Conservation (phyloP, 2,888 invertebrate species). For the Ophioninae sp. region DNA sequence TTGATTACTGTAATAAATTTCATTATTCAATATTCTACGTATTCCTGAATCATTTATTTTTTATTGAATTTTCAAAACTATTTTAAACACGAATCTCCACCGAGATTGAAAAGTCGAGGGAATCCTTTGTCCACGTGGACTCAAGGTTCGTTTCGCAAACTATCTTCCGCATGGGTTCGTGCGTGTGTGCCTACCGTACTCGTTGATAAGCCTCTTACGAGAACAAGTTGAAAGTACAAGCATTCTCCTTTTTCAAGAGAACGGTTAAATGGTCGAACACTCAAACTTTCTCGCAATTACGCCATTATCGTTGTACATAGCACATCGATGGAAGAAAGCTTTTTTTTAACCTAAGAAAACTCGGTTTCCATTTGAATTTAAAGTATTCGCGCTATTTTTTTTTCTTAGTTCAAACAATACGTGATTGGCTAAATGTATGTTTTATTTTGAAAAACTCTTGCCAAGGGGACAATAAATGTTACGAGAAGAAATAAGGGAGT, state of each 20-base stretch:
- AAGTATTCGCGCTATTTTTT: background rate
- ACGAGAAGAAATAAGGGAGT: too few relatives aligned
- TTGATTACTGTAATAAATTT: too few relatives aligned
- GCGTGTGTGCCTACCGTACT: background rate
- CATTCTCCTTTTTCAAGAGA: background rate
- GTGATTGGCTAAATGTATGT: too few relatives aligned
- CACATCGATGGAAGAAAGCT: too few relatives aligned
- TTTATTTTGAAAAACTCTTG: too few relatives aligned
- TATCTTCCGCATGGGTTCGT: background rate
- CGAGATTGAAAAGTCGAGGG: background rate
- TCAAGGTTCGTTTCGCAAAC: background rate
- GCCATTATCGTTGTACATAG: background rate
- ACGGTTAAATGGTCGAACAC: background rate
- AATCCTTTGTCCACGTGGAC: background rate
- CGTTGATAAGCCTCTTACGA: background rate
- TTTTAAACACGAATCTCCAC: background rate
- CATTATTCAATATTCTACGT: too few relatives aligned
- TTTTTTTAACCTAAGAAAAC: background rate
- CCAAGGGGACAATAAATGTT: too few relatives aligned
- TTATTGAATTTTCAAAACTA: background rate
- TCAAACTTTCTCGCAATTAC: background rate
- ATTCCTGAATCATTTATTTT: background rate
- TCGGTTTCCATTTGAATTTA: background rate
- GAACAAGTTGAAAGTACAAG: background rate
- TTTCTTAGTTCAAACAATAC: background rate